Evolutionary conservation across 2,888 invertebrate genomes (phyloP).

Genomic region (Bruchidius siliquastri): DNA sequence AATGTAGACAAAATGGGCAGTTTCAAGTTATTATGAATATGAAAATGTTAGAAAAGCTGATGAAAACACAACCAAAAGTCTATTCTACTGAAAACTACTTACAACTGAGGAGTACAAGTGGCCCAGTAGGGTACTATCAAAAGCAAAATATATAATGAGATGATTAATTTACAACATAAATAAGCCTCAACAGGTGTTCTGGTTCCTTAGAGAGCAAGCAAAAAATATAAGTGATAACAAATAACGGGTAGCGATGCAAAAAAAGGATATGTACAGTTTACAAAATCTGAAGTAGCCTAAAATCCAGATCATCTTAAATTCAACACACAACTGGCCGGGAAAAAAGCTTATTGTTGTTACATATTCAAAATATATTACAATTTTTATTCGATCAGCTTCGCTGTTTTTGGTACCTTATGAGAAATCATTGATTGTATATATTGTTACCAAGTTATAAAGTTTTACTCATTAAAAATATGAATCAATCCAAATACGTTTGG

Average conservation of each 20-base stretch:
- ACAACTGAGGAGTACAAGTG: conserved; percentile 5
- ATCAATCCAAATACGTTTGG: too few relatives aligned
- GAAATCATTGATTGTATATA: too few relatives aligned
- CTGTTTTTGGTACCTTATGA: too few relatives aligned
- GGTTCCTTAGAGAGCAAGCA: neutral
- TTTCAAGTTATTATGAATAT: neutral
- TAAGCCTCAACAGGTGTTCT: neutral
- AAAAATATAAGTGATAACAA: neutral
- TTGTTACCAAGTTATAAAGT: too few relatives aligned
- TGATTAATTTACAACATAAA: neutral
- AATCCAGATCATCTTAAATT: too few relatives aligned
- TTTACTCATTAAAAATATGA: too few relatives aligned
- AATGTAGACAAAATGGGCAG: neutral
- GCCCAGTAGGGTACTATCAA: conserved; percentile 8
- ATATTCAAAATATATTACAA: too few relatives aligned
- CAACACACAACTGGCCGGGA: too few relatives aligned
- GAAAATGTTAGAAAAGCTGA: conserved; percentile 9
- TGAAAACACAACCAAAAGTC: conserved; percentile 8
- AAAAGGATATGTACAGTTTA: neutral
- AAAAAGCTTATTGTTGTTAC: too few relatives aligned
- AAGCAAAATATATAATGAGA: conserved; percentile 1
- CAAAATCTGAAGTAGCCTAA: too few relatives aligned
- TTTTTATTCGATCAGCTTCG: too few relatives aligned
- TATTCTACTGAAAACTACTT: conserved; percentile 12
- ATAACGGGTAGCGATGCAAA: neutral